Evolutionary conservation across 2,888 invertebrate species (phyloP).

Genomic region (Spatulosminthurus flaviceps): DNA sequence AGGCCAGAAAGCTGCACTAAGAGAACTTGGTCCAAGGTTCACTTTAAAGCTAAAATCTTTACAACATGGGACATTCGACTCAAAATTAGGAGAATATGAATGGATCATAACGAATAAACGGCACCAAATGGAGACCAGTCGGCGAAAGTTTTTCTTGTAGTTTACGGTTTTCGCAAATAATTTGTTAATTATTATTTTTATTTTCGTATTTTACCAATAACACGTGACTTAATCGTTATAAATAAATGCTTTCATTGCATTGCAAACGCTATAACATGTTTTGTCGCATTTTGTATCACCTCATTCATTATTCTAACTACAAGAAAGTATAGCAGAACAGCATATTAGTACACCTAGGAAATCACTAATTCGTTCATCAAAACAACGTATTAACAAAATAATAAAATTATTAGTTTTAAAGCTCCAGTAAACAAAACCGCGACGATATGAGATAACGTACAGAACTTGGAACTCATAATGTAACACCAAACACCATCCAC

Average conservation of each 20-base stretch:
- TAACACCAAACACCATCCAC: too few species aligned
- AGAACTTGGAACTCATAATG: too few species aligned
- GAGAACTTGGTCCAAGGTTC: conserved; percentile 97
- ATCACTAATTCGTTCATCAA: too few species aligned
- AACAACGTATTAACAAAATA: too few species aligned
- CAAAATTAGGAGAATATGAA: conserved; percentile 95
- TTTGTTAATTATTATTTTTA: not conserved
- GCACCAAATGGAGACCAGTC: conserved; percentile 92
- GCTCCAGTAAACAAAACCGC: too few species aligned
- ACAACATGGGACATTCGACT: conserved; percentile 97
- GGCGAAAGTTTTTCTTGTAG: conserved; percentile 90
- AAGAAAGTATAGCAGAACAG: too few species aligned
- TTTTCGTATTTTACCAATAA: too few species aligned
- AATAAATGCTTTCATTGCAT: not conserved
- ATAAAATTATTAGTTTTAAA: too few species aligned
- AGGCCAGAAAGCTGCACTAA: conserved; percentile 73
- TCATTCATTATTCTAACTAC: too few species aligned
- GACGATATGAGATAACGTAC: not conserved
- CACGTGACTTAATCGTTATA: too few species aligned
- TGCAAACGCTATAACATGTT: not conserved
- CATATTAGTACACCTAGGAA: too few species aligned
- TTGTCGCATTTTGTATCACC: too few species aligned
- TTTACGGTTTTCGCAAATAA: not conserved
- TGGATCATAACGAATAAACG: conserved; percentile 92
- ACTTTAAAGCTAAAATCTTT: conserved; percentile 90